Evolutionary conservation across 2,797 vertebrate species (phyloP).

Genomic region (Neosalanx taihuensis): DNA sequence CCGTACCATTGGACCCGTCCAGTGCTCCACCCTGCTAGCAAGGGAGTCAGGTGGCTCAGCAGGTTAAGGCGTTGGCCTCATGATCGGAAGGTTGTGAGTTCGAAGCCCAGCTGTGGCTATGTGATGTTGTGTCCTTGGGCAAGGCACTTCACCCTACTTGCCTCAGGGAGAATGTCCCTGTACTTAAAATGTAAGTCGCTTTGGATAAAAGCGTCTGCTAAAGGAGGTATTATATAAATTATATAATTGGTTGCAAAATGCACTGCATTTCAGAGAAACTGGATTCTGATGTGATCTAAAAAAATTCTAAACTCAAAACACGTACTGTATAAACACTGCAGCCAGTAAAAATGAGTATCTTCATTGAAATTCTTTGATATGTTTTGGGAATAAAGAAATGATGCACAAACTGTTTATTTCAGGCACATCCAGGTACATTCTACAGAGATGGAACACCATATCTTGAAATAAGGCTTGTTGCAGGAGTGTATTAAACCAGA

Average conservation of each 20-base stretch:
- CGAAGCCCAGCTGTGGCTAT: too few species aligned
- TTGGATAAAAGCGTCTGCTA: too few species aligned
- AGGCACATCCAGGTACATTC: conserved; percentile 20
- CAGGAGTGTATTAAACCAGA: conserved; percentile 18
- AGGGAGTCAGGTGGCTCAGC: too few species aligned
- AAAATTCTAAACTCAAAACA: background rate
- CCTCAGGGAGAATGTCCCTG: too few species aligned
- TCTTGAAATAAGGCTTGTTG: background rate
- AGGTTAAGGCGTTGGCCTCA: too few species aligned
- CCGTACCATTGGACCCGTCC: too few species aligned
- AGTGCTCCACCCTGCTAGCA: too few species aligned
- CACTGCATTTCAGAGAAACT: background rate
- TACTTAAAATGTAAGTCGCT: too few species aligned
- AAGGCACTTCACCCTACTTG: too few species aligned
- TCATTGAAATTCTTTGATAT: conserved; percentile 53
- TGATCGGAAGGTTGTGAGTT: too few species aligned
- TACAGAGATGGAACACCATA: conserved; percentile 12
- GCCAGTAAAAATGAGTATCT: conserved; percentile 18
- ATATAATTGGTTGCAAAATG: background rate
- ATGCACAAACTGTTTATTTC: conserved; percentile 22
- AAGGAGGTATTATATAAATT: too few species aligned
- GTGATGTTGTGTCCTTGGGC: too few species aligned
- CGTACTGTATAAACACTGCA: background rate
- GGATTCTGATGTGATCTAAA: background rate
- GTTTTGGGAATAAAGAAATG: conserved; percentile 33